Percentiles rank a stretch among this genome's conserved stretches.
phyloP scores from a whole-genome alignment of 2,797 vertebrate genomes.

The Sternarchorhynchus goeldii region DNA sequence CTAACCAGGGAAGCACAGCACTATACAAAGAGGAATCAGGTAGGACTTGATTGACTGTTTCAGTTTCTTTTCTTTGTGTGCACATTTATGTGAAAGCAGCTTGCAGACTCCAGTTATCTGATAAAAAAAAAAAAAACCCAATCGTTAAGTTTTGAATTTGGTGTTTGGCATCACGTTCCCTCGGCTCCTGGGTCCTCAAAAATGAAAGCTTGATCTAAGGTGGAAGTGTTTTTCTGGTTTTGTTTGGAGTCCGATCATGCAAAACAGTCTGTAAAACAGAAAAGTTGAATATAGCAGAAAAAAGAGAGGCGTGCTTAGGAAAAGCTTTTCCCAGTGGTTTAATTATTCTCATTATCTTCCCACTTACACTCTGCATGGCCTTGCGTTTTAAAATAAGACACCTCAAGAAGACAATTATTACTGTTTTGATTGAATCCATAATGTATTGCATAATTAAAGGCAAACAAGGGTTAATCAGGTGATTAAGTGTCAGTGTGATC shows the following conservation, averaged over 20 bases:
- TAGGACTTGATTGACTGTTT: conserved; percentile 24
- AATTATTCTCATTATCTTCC: conserved; percentile 77
- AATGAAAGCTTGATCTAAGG: conserved; percentile 26
- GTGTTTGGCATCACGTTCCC: not conserved
- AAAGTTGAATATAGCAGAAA: conserved; percentile 50
- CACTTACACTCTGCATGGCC: conserved; percentile 63
- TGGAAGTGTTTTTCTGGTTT: conserved; percentile 38
- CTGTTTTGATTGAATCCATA: conserved; percentile 49
- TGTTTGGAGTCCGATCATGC: conserved; percentile 49
- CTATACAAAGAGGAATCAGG: conserved; percentile 54
- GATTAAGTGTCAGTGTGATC: conserved; percentile 7
- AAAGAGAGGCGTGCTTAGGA: conserved; percentile 39
- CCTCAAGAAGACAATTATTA: conserved; percentile 51
- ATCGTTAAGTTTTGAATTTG: not conserved
- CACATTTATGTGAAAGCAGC: not conserved
- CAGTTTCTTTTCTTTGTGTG: not conserved
- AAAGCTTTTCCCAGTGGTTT: conserved; percentile 71
- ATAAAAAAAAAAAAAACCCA: not conserved
- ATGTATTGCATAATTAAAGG: conserved; percentile 47
- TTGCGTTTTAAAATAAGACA: conserved; percentile 53
- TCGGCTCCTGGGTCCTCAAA: not conserved
- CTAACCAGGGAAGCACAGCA: conserved; percentile 40
- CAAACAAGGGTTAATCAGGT: conserved; percentile 27
- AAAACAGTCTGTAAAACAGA: conserved; percentile 46
- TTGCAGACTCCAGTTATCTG: conserved; percentile 17